phyloP scores from a whole-genome alignment of 2,113 vertebrate genomes.

The Tupaia tana region DNA sequence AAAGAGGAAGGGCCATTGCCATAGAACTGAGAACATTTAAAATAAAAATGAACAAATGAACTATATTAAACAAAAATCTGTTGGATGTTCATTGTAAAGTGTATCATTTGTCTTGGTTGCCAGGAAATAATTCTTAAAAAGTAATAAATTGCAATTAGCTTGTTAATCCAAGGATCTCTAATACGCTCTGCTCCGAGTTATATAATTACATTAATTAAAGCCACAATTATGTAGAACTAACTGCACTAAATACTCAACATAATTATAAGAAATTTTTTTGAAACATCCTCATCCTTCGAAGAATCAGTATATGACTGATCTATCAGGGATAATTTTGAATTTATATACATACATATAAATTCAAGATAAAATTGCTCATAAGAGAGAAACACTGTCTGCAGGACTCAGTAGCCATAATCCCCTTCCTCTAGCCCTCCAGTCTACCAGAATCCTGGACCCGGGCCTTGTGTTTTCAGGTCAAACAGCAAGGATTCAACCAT shows the following conservation, averaged over 20 bases:
- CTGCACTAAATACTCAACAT: neutral
- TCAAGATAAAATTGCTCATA: too few species aligned
- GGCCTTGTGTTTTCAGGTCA: too few species aligned
- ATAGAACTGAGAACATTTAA: conserved; percentile 55
- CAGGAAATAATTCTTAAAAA: conserved; percentile 55
- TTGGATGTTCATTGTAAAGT: conserved; percentile 35
- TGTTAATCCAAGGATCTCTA: conserved; percentile 57
- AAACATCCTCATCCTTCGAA: neutral
- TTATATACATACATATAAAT: too few species aligned
- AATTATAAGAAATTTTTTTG: neutral
- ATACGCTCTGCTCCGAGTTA: conserved; percentile 55
- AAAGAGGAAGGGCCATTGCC: conserved; percentile 1
- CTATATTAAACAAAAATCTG: conserved; percentile 11
- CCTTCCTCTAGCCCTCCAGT: too few species aligned
- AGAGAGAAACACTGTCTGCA: too few species aligned
- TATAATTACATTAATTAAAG: conserved; percentile 69
- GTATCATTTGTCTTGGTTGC: conserved; percentile 54
- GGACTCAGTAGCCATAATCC: too few species aligned
- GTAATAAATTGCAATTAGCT: conserved; percentile 72
- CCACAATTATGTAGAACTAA: conserved; percentile 49
- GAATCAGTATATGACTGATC: too few species aligned
- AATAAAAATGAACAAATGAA: conserved; percentile 55
- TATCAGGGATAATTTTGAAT: too few species aligned
- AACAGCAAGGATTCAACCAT: too few species aligned
- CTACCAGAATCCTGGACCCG: too few species aligned